A percentile compares a stretch with the other conserved stretches of the same genome.
Conservation (phyloP, 2,797 vertebrate genomes). For the Toxotes lorentzi region DNA sequence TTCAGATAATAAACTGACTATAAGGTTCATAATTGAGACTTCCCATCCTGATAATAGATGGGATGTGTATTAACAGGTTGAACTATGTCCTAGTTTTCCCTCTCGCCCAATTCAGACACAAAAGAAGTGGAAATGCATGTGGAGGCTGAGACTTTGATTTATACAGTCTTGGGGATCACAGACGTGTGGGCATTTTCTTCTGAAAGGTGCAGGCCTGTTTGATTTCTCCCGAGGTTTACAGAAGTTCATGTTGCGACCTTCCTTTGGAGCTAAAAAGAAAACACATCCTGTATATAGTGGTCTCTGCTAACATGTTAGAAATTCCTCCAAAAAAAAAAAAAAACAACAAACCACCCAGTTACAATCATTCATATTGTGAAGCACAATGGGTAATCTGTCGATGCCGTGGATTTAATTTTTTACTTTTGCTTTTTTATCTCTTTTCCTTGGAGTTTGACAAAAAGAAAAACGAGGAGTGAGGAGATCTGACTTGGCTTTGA, state of each 20-base stretch:
- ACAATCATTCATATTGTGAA: slow-evolving; percentile 10
- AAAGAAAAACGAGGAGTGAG: slow-evolving; percentile 14
- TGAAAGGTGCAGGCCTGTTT: slow-evolving; percentile 81
- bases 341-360: slow-evolving; percentile 4
- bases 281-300: slow-evolving; percentile 10
- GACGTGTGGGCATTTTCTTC: slow-evolving; percentile 75
- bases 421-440: background rate
- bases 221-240: slow-evolving; percentile 84
- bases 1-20: slow-evolving; percentile 63
- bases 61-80: slow-evolving; percentile 76
- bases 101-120: slow-evolving; percentile 70
- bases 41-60: slow-evolving; percentile 66
- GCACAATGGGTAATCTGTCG: slow-evolving; percentile 18
- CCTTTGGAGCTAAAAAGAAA: slow-evolving; percentile 67
- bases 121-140: slow-evolving; percentile 51
- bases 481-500: slow-evolving; percentile 45
- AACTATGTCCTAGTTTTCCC: slow-evolving; percentile 76
- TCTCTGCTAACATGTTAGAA: slow-evolving; percentile 33
- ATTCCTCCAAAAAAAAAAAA: slow-evolving; percentile 35
- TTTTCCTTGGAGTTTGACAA: slow-evolving; percentile 20
- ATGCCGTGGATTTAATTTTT: slow-evolving; percentile 11
- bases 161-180: slow-evolving; percentile 76
- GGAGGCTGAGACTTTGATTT: slow-evolving; percentile 79
- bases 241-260: slow-evolving; percentile 78
- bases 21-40: slow-evolving; percentile 73